Evolutionary conservation across 2,888 invertebrate genomes (phyloP), one percentile per base, ranked within the genome.

Genomic region (Bombylius major): DNA sequence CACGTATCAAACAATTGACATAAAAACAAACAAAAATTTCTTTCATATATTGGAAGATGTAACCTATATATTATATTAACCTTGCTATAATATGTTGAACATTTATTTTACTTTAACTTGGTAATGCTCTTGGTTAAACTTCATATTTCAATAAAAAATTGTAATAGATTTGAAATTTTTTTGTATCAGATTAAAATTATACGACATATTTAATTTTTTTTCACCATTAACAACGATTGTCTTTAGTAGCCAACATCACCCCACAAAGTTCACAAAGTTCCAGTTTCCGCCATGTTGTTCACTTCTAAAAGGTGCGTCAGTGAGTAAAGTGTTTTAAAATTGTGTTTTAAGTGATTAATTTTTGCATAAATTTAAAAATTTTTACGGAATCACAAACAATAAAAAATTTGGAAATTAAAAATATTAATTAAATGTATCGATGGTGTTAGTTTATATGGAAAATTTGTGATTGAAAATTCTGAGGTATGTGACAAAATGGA

Each of bases 381-480:
- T 52, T 51, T 33, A 36, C 33, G 51, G 12, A 12, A 23, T 33
- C 33, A 14, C 44, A 44, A 52, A 56, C 45, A 45, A 44, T 14
- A 52, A 32, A 42, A 34, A 44, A 49, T 56, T 56, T 31, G 36
- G n/a, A 23, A 53, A 49, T 68, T 69, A 70, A 68, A 66, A 69
- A 66, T 68, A 69, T 70, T 70, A 65, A 70, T 72, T 63, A 70
- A 65, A 67, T 51, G 46, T 11, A 32, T 75, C 77, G 82, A 82
- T 82, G 82, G 75, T 75, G 70, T 67, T 68, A 66, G 71, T 73
- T 72, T 75, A 75, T 74, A 70, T 70, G 73, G 76, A 78, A 79
- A 81, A 76, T 78, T 81, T 77, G 78, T 78, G 81, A 83, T 82
- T 80, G 78, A 80, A 71, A 68, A 77, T 75, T 78, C 81, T 81